Percentiles rank a stretch among this genome's conserved stretches.
Evolutionary conservation across 1,140 invertebrate species (phyloP).

Genomic region (Trissolcus basalis): DNA sequence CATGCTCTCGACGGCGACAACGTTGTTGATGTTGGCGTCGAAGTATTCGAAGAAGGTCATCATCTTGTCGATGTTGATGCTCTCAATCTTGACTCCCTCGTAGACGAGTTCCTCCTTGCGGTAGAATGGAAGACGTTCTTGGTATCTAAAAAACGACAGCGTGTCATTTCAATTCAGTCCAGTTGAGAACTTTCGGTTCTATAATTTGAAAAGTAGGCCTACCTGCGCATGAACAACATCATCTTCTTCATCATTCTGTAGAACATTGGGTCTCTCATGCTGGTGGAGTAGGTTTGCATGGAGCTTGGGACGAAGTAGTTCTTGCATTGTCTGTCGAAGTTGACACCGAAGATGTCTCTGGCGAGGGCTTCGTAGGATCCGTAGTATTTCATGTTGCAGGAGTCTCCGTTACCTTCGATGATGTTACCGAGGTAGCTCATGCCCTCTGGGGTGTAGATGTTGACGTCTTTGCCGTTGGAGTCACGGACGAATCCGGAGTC

Average conservation of each 20-base stretch:
- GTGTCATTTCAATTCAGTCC: background rate
- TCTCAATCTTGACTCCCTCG: slow-evolving; percentile 79
- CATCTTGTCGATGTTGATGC: slow-evolving; percentile 79
- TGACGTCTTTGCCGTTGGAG: slow-evolving; percentile 63
- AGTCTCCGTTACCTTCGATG: slow-evolving; percentile 81
- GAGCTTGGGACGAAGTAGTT: slow-evolving; percentile 68
- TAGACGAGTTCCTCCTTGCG: slow-evolving; percentile 76
- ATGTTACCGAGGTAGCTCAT: slow-evolving; percentile 81
- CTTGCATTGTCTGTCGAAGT: slow-evolving; percentile 65
- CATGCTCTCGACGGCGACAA: slow-evolving; percentile 70
- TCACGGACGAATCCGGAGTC: slow-evolving; percentile 79
- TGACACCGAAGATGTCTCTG: slow-evolving; percentile 69
- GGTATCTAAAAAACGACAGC: slow-evolving; percentile 61
- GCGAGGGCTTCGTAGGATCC: slow-evolving; percentile 71
- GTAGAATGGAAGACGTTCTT: slow-evolving; percentile 67
- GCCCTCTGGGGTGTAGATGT: slow-evolving; percentile 68
- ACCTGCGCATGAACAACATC: slow-evolving; percentile 72
- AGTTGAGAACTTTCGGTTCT: background rate
- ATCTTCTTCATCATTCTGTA: slow-evolving; percentile 75
- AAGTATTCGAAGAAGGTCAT: slow-evolving; percentile 76
- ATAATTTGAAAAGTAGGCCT: slow-evolving; percentile 53
- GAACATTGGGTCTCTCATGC: slow-evolving; percentile 76
- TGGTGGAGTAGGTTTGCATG: slow-evolving; percentile 68
- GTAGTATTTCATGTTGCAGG: slow-evolving; percentile 81
- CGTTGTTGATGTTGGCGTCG: slow-evolving; percentile 71